A percentile compares a stretch with the other conserved stretches of the same genome.
Evolutionary conservation across 2,113 vertebrate species (phyloP).

Genomic region (Hippocampus comes): DNA sequence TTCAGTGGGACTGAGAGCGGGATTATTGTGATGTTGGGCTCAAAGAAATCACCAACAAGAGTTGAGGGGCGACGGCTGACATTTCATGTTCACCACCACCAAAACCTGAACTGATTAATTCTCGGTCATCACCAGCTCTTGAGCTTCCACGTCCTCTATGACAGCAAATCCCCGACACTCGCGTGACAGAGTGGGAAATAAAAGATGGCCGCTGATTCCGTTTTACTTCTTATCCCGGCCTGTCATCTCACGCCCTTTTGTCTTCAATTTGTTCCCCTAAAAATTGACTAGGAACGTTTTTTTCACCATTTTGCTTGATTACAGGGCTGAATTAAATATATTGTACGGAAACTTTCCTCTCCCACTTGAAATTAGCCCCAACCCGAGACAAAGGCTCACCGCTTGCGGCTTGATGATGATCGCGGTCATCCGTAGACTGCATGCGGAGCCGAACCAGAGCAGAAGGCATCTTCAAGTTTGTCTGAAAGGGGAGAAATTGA

Average conservation of each 20-base stretch:
- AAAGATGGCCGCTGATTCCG: constrained; percentile 59
- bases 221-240: background rate
- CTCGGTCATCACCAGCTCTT: constrained; percentile 73
- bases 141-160: constrained; percentile 69
- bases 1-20: constrained; percentile 85
- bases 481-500: constrained; percentile 64
- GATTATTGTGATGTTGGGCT: constrained; percentile 89
- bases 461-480: constrained; percentile 53
- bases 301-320: background rate
- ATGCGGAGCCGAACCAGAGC: constrained; percentile 28
- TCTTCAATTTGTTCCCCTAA: background rate
- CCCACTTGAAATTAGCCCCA: too few relatives aligned
- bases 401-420: background rate
- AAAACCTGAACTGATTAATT: constrained; percentile 87
- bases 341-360: too few relatives aligned
- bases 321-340: too few relatives aligned
- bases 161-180: constrained; percentile 70
- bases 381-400: too few relatives aligned
- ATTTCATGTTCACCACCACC: constrained; percentile 77
- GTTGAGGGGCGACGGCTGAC: constrained; percentile 83
- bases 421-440: constrained; percentile 22
- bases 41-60: constrained; percentile 90
- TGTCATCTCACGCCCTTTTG: background rate
- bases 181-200: constrained; percentile 65
- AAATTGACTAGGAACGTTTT: background rate